Percentiles rank a stretch among this genome's conserved stretches.
phyloP scores from a whole-genome alignment of 2,888 invertebrate species.

The Lasius platythorax region DNA sequence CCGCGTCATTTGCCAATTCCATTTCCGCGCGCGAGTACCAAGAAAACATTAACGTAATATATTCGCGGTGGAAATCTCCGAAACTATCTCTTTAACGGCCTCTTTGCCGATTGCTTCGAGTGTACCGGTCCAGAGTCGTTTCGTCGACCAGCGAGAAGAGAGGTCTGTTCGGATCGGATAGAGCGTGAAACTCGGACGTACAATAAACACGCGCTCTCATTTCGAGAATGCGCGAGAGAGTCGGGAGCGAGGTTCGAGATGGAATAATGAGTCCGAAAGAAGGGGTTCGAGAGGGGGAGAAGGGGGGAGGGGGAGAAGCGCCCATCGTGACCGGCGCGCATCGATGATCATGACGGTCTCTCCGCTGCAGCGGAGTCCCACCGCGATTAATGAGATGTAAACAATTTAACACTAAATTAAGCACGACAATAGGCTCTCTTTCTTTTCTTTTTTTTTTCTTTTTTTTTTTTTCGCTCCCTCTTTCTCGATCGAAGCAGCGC shows the following conservation, averaged over 20 bases:
- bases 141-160: conserved; percentile 34
- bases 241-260: conserved; percentile 74
- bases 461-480: neutral
- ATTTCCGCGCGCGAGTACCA: neutral
- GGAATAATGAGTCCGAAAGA: conserved; percentile 76
- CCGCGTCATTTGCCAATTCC: neutral
- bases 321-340: conserved; percentile 78
- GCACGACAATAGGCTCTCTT: conserved; percentile 82
- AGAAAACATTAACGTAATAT: conserved; percentile 28
- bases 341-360: conserved; percentile 82
- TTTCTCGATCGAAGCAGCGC: conserved; percentile 46
- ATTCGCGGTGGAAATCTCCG: conserved; percentile 2
- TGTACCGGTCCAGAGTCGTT: conserved; percentile 56
- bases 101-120: conserved; percentile 56
- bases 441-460: neutral
- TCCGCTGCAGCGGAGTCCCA: conserved; percentile 71
- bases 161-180: conserved; percentile 37
- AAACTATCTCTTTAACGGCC: conserved; percentile 10
- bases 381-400: conserved; percentile 85
- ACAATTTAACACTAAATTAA: conserved; percentile 86
- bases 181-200: neutral
- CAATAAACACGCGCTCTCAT: conserved; percentile 33
- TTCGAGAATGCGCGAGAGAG: conserved; percentile 50
- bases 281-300: neutral
- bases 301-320: too few species aligned